Percentiles rank a stretch among this genome's conserved stretches.
These are phyloP conservation scores for Fulmarus glacialis DNA, from an alignment of 2,113 vertebrate genomes.

Conservation along the genomic window DNA sequence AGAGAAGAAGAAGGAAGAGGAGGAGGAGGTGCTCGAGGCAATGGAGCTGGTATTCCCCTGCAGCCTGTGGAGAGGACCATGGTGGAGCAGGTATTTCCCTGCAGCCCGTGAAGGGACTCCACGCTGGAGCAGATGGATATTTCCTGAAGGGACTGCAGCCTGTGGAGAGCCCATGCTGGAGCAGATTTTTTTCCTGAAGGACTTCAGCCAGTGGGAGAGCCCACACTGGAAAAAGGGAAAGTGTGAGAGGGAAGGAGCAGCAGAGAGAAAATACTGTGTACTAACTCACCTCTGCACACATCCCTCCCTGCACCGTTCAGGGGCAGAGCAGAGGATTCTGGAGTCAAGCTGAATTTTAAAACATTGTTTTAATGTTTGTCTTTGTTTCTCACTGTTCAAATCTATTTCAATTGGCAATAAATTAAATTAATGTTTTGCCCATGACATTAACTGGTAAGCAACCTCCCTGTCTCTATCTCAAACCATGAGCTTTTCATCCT, in stretches of 20 bases:
- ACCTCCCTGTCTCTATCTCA: background rate
- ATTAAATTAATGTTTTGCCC: background rate
- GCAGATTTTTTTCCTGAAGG: background rate
- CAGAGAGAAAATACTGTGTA: background rate
- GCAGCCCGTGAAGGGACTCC: background rate
- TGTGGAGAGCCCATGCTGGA: background rate
- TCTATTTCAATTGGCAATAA: background rate
- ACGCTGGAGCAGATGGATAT: background rate
- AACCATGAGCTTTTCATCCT: background rate
- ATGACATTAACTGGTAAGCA: background rate
- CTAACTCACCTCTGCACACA: rapidly evolving
- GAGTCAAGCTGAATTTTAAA: background rate
- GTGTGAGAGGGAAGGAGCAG: background rate
- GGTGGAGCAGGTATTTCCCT: background rate
- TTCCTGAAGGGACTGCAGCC: background rate
- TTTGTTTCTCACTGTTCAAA: background rate
- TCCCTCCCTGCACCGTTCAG: background rate
- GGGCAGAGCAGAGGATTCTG: background rate
- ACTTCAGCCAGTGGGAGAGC: background rate
- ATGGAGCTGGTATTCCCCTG: background rate
- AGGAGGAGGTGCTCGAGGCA: background rate
- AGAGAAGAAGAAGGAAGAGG: background rate
- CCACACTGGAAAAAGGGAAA: background rate
- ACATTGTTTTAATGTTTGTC: background rate
- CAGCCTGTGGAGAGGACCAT: background rate